Base-by-base conservation (phyloP, 1,140 invertebrate species). In the Leptopilina clavipes region DNA sequence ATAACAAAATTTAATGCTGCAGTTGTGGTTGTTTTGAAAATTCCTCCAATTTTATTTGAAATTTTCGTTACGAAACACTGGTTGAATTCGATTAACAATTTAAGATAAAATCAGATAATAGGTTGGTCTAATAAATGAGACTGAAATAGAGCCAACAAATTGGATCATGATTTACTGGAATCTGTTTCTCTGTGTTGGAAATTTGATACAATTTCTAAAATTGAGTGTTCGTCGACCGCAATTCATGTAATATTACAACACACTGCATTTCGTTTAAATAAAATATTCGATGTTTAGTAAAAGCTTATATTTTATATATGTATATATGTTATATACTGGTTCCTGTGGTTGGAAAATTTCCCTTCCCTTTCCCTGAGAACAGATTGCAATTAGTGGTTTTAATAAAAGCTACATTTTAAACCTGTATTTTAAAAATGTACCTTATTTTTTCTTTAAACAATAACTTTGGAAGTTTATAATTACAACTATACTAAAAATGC, bases 251-350 rank as follows among this genome's bases (percentile, higher is more conserved):
- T 22, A 22, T 12, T 56, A 22, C 54, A 11, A 22, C 54, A 10
- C 18, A 6, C 7, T 22, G 54, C 19, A 59, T 59, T 59, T 25
- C 18, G 11, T 59, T 59, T 25, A 11, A 25, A 59, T 59, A 19
- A 59, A 59, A 59, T 59, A 59, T 59, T 59, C 19, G 54, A 48
- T 14, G 45, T 48, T 14, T 14, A 48, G 45, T 48, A 48, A 48
- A 48, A 14, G 45, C 45, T 6, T 31, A 44, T 44, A 44, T 12
- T 3, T 9, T 44, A 44, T 31, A 31, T 31, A 31, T 31, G 25
- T 31, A n/a, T 31, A 31, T 31, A 31, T 31, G 6, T 31, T n/a
- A 44, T 44, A 12, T 44, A 44, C 12, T n/a, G 12, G 12, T 48
- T 48, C 14, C 3, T 48, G 45, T n/a, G 45, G 45, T 48, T 9